phyloP scores from a whole-genome alignment of 2,888 invertebrate genomes.

The Dasypogon diadema region DNA sequence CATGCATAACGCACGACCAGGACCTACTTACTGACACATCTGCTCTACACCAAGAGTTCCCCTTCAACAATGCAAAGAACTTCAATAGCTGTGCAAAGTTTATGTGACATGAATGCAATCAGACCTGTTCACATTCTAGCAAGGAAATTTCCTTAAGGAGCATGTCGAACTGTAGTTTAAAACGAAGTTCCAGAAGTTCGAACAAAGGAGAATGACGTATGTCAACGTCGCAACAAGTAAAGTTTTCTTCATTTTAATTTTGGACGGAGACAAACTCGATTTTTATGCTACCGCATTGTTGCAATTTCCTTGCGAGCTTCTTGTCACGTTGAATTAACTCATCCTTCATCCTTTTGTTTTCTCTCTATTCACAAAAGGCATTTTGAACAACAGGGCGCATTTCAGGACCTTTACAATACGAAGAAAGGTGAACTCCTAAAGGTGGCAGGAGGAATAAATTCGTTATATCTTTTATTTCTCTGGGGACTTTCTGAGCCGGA shows the following conservation, averaged over 20 bases:
- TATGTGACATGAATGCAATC: neutral
- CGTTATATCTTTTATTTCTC: neutral
- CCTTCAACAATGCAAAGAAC: neutral
- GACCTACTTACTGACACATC: no score
- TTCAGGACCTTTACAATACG: neutral
- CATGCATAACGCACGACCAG: no score
- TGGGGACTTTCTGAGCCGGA: neutral
- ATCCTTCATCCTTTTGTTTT: no score
- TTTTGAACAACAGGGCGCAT: neutral
- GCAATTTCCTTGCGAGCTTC: no score
- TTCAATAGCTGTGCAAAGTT: neutral
- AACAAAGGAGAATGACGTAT: neutral
- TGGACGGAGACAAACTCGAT: neutral
- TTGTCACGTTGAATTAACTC: no score
- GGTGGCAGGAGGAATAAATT: neutral
- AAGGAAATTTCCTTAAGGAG: neutral
- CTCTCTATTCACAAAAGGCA: no score
- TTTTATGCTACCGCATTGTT: neutral
- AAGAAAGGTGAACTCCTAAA: neutral
- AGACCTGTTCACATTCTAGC: neutral
- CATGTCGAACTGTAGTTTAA: neutral
- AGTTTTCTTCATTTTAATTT: slow-evolving; percentile 7
- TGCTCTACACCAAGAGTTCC: no score
- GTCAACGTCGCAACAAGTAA: neutral
- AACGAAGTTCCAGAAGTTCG: slow-evolving; percentile 41